Base-by-base conservation (phyloP, 2,113 vertebrate species). In the Pimephales promelas region DNA sequence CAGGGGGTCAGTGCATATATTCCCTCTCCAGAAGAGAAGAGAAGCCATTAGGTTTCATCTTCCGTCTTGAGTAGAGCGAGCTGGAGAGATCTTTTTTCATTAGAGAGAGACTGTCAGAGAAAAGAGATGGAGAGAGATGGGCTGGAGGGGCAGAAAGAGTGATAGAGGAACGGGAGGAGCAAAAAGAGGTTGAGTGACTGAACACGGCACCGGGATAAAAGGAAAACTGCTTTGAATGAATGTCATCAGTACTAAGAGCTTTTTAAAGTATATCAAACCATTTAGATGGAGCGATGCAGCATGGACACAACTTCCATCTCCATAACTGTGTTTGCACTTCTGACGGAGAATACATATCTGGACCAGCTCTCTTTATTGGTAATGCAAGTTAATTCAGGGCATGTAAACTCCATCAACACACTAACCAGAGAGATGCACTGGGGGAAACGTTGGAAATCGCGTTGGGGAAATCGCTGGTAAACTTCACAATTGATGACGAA, bases 41-140 rank as follows among this genome's bases (percentile, higher is more conserved):
- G 94, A 95, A 88, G 92, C 93, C 94, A 95, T 95, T 95, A 95
- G 91, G 93, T 92, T 94, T 94, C 94, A 95, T 94, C 93, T 94
- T 93, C 90, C 93, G 92, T 92, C 93, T 92, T 92, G 90, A 92
- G 93, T 93, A 92, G 92, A 93, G 91, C 88, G 91, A 92, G 92
- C 92, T 92, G 91, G 92, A 93, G 91, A 93, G 93, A 93, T 94
- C 93, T 93, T 92, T 94, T 95, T 94, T 94, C 93, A 94, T 95
- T 93, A 95, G 93, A 92, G 92, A 84, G 92, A 47, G 45, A 81
- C 34, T 20, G 83, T 43, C 74, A n/a, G 26, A 61, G 79, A 84
- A 81, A 31, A 26, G 81, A 64, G 64, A 68, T 22, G 52, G 86
- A 77, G 83, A 86, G 86, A 87, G 88, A 89, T 86, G 86, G 76